Percentiles rank a stretch among this genome's conserved stretches.
These are phyloP conservation scores for Euspilapteryx auroguttella DNA, from an alignment of 2,888 invertebrate genomes.

Conservation along the genomic window DNA sequence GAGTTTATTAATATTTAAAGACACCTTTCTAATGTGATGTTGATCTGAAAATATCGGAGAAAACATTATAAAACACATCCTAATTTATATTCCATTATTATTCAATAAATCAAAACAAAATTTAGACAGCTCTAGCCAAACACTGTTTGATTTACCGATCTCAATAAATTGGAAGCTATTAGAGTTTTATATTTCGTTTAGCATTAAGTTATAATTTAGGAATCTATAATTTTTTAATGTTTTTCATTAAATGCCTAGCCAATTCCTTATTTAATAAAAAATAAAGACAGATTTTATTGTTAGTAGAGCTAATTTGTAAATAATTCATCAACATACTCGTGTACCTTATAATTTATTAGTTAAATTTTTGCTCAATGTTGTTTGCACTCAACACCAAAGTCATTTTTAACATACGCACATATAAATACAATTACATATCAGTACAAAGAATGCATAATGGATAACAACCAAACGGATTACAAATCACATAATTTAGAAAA, in stretches of 20 bases:
- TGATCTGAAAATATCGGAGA: too few relatives aligned
- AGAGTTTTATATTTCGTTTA: constrained; percentile 23
- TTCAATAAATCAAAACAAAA: too few relatives aligned
- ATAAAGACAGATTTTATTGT: constrained; percentile 49
- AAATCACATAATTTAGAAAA: too few relatives aligned
- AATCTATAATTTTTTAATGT: background rate
- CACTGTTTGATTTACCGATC: constrained; percentile 27
- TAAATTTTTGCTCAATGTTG: constrained; percentile 58
- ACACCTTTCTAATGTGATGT: too few relatives aligned
- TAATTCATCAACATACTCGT: constrained; percentile 22
- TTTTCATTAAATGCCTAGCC: background rate
- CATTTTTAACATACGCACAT: constrained; percentile 32
- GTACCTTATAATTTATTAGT: constrained; percentile 44
- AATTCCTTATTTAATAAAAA: constrained; percentile 25
- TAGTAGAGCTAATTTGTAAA: constrained; percentile 33
- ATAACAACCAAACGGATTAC: too few relatives aligned
- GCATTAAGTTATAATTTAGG: constrained; percentile 22
- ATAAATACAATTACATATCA: constrained; percentile 36
- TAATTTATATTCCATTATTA: too few relatives aligned
- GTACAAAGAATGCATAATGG: constrained; percentile 55
- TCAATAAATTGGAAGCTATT: constrained; percentile 58
- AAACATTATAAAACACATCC: too few relatives aligned
- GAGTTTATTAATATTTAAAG: too few relatives aligned
- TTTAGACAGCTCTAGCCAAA: constrained; percentile 3
- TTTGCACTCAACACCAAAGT: constrained; percentile 59